phyloP scores from a whole-genome alignment of 2,888 invertebrate species.

The Torymus texanus region DNA sequence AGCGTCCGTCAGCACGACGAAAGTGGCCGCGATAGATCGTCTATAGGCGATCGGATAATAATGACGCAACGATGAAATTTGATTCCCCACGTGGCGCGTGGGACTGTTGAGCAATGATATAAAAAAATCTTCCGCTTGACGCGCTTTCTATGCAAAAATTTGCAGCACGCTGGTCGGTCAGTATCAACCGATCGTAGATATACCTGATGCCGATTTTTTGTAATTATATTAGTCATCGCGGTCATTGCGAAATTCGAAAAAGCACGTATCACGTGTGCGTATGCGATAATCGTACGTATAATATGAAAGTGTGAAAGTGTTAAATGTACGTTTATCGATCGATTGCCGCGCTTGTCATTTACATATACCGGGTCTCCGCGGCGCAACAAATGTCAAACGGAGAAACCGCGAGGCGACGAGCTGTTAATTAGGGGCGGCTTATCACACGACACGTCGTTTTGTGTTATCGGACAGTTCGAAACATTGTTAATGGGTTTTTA shows the following conservation, averaged over 20 bases:
- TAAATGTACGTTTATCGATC: neutral
- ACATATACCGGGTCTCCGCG: neutral
- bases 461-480: neutral
- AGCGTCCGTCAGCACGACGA: conserved; percentile 48
- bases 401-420: neutral
- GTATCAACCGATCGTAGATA: neutral
- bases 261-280: too few relatives aligned
- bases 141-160: conserved; percentile 47
- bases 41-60: conserved; percentile 17
- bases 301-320: too few relatives aligned
- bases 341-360: neutral
- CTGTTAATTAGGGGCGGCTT: neutral
- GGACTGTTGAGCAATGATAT: conserved; percentile 6
- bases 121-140: conserved; percentile 25
- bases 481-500: neutral
- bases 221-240: conserved; percentile 17
- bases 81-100: conserved; percentile 19
- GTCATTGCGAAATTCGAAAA: neutral
- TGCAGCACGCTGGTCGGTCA: conserved; percentile 9
- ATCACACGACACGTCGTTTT: neutral
- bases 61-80: conserved; percentile 46
- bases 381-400: neutral
- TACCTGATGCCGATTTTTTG: conserved; percentile 20
- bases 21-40: conserved; percentile 42
- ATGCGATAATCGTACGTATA: too few relatives aligned